phyloP scores from a whole-genome alignment of 2,888 invertebrate genomes.

The Tetrapedia diversipes region DNA sequence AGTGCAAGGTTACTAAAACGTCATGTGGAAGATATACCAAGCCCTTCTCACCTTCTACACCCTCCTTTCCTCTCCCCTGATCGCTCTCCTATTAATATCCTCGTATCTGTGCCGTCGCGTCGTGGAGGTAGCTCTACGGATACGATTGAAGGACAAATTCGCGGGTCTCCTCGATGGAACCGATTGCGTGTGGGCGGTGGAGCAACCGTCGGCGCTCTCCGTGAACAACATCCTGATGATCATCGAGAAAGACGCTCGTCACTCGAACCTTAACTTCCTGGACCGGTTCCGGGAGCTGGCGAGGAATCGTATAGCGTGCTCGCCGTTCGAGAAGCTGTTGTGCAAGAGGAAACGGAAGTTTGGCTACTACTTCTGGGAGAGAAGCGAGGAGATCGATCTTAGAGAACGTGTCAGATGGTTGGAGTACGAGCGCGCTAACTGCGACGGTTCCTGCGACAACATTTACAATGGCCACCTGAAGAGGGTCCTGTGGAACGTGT shows the following conservation, averaged over 20 bases:
- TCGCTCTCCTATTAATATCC: conserved; percentile 42
- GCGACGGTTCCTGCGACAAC: conserved; percentile 69
- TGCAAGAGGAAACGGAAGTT: conserved; percentile 82
- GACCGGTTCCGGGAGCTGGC: conserved; percentile 62
- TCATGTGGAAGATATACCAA: conserved; percentile 43
- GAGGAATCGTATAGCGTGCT: conserved; percentile 59
- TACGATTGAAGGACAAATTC: conserved; percentile 80
- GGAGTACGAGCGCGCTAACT: conserved; percentile 73
- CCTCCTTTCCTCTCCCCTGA: conserved; percentile 60
- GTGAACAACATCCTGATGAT: conserved; percentile 84
- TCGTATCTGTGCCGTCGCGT: conserved; percentile 66
- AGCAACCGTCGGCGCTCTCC: conserved; percentile 82
- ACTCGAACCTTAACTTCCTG: conserved; percentile 58
- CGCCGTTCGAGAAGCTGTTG: conserved; percentile 81
- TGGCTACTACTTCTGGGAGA: conserved; percentile 85
- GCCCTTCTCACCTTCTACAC: conserved; percentile 58
- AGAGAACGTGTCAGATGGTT: conserved; percentile 83
- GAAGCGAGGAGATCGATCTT: conserved; percentile 79
- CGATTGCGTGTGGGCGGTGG: conserved; percentile 85
- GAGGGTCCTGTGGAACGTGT: conserved; percentile 80
- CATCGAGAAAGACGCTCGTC: conserved; percentile 78
- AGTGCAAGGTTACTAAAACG: conserved; percentile 4
- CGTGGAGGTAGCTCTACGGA: conserved; percentile 61
- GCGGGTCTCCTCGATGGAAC: conserved; percentile 84
- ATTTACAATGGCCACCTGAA: conserved; percentile 79